Conservation (phyloP, 2,888 invertebrate genomes). For the Apamea monoglypha region DNA sequence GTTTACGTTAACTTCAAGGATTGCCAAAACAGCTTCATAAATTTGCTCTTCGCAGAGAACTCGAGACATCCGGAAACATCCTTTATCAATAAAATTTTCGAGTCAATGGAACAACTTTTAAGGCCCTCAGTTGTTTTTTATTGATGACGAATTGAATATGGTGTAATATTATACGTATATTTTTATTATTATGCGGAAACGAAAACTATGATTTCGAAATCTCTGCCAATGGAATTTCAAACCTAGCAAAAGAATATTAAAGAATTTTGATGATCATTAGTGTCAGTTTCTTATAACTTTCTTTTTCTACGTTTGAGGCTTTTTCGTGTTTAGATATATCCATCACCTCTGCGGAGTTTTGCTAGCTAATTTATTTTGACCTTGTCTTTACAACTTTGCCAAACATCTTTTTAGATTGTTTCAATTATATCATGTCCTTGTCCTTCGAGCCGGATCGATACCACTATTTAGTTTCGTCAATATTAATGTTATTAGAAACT, state of each 20-base stretch:
- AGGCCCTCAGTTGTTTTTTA: neutral
- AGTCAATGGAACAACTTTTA: conserved; percentile 32
- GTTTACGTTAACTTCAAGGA: conserved; percentile 9
- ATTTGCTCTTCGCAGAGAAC: conserved; percentile 6
- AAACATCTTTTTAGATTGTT: neutral
- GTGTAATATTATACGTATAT: neutral
- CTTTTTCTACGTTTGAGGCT: no score
- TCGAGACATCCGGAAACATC: conserved; percentile 28
- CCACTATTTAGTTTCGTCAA: neutral
- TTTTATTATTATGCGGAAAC: neutral
- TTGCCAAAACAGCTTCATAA: conserved; percentile 18
- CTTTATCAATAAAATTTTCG: conserved; percentile 27
- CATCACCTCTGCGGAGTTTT: neutral
- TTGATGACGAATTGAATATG: neutral
- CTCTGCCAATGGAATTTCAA: neutral
- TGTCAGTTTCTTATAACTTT: neutral
- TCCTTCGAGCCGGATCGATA: neutral
- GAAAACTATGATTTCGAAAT: neutral
- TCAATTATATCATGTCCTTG: no score
- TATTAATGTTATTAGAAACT: neutral
- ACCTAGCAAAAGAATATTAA: neutral
- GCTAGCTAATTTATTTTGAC: neutral
- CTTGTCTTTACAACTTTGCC: neutral
- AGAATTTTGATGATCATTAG: neutral
- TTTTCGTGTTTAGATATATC: neutral